Percentiles rank a stretch among this genome's conserved stretches.
Evolutionary conservation across 2,888 invertebrate genomes (phyloP).

Genomic region (Itoplectis maculator): DNA sequence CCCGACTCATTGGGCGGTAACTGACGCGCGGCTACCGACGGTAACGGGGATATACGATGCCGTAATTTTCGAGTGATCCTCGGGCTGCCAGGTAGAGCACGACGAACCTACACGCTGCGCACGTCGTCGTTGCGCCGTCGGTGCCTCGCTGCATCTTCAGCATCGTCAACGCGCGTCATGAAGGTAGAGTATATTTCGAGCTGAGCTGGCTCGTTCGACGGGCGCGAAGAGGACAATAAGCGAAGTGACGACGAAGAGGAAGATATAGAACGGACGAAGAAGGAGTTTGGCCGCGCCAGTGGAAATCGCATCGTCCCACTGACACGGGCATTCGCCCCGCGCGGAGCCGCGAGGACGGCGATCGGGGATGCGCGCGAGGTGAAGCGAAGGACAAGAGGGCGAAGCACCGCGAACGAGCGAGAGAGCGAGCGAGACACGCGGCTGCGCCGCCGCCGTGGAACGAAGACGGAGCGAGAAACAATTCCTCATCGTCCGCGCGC

Average conservation of each 20-base stretch:
- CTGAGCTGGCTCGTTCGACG: conserved; percentile 49
- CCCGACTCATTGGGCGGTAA: conserved; percentile 45
- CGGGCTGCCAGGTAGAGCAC: conserved; percentile 30
- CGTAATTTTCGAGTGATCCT: conserved; percentile 59
- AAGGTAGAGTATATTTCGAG: conserved; percentile 50
- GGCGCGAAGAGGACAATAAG: conserved; percentile 39
- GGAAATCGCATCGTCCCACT: conserved; percentile 68
- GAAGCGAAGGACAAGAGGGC: conserved; percentile 20
- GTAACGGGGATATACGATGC: conserved; percentile 63
- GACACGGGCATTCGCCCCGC: conserved; percentile 63
- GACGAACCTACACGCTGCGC: conserved; percentile 33
- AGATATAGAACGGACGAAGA: no score
- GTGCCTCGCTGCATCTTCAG: conserved; percentile 36
- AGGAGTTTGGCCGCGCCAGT: conserved; percentile 48
- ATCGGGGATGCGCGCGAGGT: conserved; percentile 25
- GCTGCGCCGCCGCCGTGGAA: conserved; percentile 49
- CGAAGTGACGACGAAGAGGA: conserved; percentile 25
- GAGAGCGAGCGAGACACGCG: conserved; percentile 28
- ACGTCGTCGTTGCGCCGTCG: conserved; percentile 35
- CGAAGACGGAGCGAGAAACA: conserved; percentile 68
- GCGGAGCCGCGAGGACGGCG: conserved; percentile 52
- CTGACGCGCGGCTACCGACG: conserved; percentile 47
- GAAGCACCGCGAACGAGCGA: conserved; percentile 7
- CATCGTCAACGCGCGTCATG: conserved; percentile 32
- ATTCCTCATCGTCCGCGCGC: conserved; percentile 72